These are phyloP conservation scores for Caenorhabditis angaria DNA, from an alignment of 2,888 invertebrate genomes.

Conservation along the genomic window DNA sequence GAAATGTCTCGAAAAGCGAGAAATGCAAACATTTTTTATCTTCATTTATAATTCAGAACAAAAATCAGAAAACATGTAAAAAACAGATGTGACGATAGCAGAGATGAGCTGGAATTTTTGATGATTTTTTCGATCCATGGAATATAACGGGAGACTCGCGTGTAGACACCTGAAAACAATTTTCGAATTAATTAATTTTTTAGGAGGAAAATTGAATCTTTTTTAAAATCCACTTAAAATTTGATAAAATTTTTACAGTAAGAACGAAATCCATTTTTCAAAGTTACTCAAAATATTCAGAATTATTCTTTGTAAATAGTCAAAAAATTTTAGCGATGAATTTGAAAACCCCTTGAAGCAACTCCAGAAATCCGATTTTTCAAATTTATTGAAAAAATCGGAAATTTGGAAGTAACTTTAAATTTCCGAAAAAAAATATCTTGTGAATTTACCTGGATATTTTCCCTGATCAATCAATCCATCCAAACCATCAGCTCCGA, in stretches of 20 bases:
- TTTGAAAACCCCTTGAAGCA: too few relatives aligned
- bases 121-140: conserved; percentile 48
- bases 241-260: too few relatives aligned
- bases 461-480: conserved; percentile 51
- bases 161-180: conserved; percentile 52
- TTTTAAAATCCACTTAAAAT: too few relatives aligned
- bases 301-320: too few relatives aligned
- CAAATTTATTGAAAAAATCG: conserved; percentile 8
- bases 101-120: conserved; percentile 3
- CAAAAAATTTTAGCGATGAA: too few relatives aligned
- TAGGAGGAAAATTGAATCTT: too few relatives aligned
- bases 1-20: too few relatives aligned
- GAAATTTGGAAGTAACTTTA: neutral
- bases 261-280: too few relatives aligned
- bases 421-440: neutral
- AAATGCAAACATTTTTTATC: too few relatives aligned
- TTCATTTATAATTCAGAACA: neutral
- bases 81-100: conserved; percentile 9
- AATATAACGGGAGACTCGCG: conserved; percentile 49
- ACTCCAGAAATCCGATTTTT: too few relatives aligned
- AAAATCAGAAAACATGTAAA: conserved; percentile 9
- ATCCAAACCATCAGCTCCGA: conserved; percentile 53
- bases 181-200: neutral
- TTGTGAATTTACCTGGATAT: conserved; percentile 46
- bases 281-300: too few relatives aligned